These are phyloP conservation scores for Helarctos malayanus DNA, from an alignment of 2,797 vertebrate species.

Conservation along the genomic window DNA sequence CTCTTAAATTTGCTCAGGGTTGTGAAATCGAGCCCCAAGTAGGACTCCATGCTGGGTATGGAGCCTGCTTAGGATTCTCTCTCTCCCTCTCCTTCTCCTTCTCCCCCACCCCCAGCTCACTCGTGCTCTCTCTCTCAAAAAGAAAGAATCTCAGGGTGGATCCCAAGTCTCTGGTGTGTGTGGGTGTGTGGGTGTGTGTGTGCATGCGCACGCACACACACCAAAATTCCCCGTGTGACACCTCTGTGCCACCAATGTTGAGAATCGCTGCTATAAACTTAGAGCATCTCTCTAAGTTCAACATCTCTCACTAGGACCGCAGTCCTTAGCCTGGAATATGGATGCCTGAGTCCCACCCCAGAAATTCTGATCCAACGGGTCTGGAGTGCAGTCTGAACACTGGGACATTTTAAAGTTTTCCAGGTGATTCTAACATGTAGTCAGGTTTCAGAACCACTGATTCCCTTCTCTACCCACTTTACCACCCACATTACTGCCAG, in stretches of 20 bases:
- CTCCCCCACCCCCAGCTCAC: no score
- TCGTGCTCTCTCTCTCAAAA: no score
- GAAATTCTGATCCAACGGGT: neutral
- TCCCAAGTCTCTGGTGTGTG: neutral
- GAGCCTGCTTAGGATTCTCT: no score
- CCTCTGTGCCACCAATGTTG: neutral
- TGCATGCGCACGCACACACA: fast-evolving
- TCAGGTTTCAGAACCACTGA: neutral
- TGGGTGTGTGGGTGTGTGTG: neutral
- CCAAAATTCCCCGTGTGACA: neutral
- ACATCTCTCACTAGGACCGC: neutral
- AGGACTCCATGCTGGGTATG: no score
- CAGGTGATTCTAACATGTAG: neutral
- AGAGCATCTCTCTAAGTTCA: neutral
- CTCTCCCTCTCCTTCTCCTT: no score
- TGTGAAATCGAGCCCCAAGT: no score
- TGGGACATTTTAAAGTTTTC: neutral
- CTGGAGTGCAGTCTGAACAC: neutral
- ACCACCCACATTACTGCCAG: neutral
- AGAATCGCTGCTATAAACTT: neutral
- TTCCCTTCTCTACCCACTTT: neutral
- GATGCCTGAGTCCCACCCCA: neutral
- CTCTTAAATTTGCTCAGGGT: no score
- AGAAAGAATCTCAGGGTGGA: neutral
- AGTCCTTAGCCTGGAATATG: neutral